These are phyloP conservation scores for Eurystomus glaucurus DNA, from an alignment of 2,797 vertebrate genomes.

Conservation along the genomic window DNA sequence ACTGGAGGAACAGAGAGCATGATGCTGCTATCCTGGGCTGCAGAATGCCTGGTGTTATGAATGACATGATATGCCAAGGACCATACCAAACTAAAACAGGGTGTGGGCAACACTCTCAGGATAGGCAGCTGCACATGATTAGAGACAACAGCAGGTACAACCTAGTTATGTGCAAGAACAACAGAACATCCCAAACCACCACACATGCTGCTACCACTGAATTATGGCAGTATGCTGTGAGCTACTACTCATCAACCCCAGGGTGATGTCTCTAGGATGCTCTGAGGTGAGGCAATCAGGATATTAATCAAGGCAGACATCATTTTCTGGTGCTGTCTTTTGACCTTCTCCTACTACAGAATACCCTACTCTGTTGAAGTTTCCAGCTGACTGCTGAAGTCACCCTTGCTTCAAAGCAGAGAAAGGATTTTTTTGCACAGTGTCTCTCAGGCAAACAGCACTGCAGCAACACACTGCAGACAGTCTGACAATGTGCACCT, in stretches of 20 bases:
- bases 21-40: background rate
- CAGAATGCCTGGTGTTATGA: background rate
- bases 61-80: background rate
- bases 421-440: background rate
- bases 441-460: background rate
- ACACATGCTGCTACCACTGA: accelerated
- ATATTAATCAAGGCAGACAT: background rate
- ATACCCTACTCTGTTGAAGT: background rate
- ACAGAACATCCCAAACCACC: background rate
- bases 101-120: background rate
- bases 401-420: background rate
- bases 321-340: background rate
- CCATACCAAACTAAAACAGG: background rate
- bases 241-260: background rate
- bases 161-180: accelerated
- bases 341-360: background rate
- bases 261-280: background rate
- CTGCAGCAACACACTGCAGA: background rate
- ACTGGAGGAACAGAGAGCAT: background rate
- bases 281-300: background rate
- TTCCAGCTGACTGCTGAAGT: background rate
- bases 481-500: background rate
- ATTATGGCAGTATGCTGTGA: background rate
- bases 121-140: background rate
- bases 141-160: background rate